phyloP scores from a whole-genome alignment of 2,113 vertebrate species.

The Urocolius indicus region DNA sequence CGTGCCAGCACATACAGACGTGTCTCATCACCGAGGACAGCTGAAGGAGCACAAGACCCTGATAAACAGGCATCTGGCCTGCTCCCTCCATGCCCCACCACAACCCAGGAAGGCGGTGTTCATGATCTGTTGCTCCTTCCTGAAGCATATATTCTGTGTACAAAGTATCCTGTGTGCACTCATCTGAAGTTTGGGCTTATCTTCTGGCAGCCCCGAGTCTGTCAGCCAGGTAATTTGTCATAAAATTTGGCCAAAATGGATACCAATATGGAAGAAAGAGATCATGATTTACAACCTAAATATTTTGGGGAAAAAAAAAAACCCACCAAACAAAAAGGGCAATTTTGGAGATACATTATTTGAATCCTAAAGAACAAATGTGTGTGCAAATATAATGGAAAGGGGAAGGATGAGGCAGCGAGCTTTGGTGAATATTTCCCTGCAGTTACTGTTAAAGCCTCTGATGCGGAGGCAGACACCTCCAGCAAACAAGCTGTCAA shows the following conservation, averaged over 20 bases:
- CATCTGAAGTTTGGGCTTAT: neutral
- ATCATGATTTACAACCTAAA: neutral
- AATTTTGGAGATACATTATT: neutral
- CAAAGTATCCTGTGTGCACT: neutral
- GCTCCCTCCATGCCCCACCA: neutral
- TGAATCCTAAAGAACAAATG: neutral
- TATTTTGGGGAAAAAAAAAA: neutral
- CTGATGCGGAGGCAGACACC: conserved; percentile 17
- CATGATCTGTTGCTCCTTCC: neutral
- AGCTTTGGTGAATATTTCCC: neutral
- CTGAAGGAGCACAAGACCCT: conserved; percentile 3
- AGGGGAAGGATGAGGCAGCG: neutral
- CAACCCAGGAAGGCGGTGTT: neutral
- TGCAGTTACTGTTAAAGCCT: neutral
- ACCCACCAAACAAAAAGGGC: neutral
- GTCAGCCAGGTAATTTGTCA: neutral
- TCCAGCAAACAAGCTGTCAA: conserved; percentile 50
- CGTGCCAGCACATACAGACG: neutral
- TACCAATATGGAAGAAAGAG: neutral
- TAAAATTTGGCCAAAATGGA: neutral
- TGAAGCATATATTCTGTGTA: neutral
- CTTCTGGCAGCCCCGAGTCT: neutral
- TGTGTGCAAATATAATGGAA: neutral
- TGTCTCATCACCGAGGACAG: conserved; percentile 15
- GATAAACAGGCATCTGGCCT: neutral